Conservation (phyloP, 2,888 invertebrate species). For the Zhuqinia jingwanae region DNA sequence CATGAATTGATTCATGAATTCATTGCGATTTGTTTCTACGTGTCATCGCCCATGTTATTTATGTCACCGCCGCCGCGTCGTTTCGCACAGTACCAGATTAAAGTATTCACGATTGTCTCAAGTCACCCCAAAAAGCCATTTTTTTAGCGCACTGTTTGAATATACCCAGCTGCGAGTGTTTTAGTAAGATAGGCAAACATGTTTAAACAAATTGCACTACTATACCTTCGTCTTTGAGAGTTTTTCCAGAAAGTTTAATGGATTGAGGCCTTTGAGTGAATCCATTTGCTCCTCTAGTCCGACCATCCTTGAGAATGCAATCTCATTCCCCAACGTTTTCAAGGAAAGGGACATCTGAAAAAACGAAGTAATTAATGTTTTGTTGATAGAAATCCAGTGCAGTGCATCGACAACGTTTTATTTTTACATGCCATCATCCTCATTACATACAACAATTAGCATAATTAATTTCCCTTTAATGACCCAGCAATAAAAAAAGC, state of each 20-base stretch:
- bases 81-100: no score
- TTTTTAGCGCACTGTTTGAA: not conserved
- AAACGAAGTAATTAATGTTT: conserved; percentile 33
- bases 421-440: not conserved
- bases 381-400: not conserved
- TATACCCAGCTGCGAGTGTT: not conserved
- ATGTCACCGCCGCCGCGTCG: no score
- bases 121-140: not conserved
- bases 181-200: no score
- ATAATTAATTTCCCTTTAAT: conserved; percentile 4
- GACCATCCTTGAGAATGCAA: conserved; percentile 88
- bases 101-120: no score
- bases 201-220: not conserved
- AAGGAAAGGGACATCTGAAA: conserved; percentile 84
- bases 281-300: conserved; percentile 87
- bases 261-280: conserved; percentile 86
- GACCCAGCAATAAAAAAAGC: not conserved
- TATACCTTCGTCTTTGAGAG: conserved; percentile 89
- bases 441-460: not conserved
- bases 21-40: not conserved
- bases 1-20: no score
- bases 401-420: no score
- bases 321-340: conserved; percentile 94
- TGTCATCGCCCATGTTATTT: not conserved
- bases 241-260: conserved; percentile 86